Evolutionary conservation across 2,888 invertebrate genomes (phyloP), one percentile per base, ranked within the genome.

Genomic region (Tanytarsus gracilentus): DNA sequence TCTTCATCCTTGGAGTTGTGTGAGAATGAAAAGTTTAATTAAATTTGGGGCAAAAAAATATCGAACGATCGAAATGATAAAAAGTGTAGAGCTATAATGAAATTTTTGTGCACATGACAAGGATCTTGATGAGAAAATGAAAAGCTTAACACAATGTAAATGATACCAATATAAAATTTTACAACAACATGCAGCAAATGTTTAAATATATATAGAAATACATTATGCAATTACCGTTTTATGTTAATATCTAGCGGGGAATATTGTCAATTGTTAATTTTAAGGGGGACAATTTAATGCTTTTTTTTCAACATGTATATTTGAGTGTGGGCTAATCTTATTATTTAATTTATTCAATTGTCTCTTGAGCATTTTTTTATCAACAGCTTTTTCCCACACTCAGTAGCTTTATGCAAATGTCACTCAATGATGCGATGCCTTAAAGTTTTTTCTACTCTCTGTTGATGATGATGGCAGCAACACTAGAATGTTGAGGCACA

Each of bases 1-100:
- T 76, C 71, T 65, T 78, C 79, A 65, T 78, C 77, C 66, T 75
- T 75, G n/a, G n/a, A n/a, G n/a, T n/a, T n/a, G 61, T 76, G 8
- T 7, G 23, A 26, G 9, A 30, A 9, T 9, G 30, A 30, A 30
- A 30, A 30, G 6, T 30, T 8, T 30, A 6, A 30, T 30, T 30
- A 30, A 9, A n/a, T n/a, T n/a, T n/a, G n/a, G n/a, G n/a, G n/a
- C n/a, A n/a, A n/a, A n/a, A n/a, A n/a, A n/a, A n/a, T n/a, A n/a
- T n/a, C n/a, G n/a, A n/a, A n/a, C n/a, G n/a, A n/a, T n/a, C n/a
- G n/a, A n/a, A n/a, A n/a, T n/a, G n/a, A n/a, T n/a, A n/a, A n/a
- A n/a, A n/a, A n/a, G n/a, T n/a, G n/a, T n/a, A n/a, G n/a, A n/a
- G n/a, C n/a, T n/a, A n/a, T n/a, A n/a, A n/a, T n/a, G n/a, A n/a